Conservation (phyloP, 2,113 vertebrate genomes). For the Gnathonemus longibarbis region DNA sequence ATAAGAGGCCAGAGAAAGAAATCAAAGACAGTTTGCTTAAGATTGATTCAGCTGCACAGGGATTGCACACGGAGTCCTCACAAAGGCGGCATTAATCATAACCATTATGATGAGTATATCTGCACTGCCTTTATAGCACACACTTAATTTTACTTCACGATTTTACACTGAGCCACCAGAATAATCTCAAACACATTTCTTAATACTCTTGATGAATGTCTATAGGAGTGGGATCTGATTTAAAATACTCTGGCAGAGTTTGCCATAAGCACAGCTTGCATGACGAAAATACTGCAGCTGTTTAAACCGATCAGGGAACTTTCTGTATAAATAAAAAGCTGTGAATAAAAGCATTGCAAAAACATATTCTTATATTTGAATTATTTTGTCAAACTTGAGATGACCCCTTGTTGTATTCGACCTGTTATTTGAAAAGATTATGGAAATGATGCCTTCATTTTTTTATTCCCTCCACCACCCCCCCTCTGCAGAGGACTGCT, state of each 20-base stretch:
- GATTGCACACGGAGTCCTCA: background rate
- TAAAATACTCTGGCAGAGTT: background rate
- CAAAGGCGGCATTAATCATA: background rate
- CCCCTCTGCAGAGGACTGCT: no score
- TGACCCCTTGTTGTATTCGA: background rate
- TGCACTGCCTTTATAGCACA: background rate
- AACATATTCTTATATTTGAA: background rate
- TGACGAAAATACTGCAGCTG: background rate
- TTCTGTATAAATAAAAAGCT: background rate
- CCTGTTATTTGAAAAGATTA: background rate
- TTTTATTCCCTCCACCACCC: no score
- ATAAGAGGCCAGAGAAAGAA: background rate
- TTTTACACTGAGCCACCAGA: background rate
- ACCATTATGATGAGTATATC: background rate
- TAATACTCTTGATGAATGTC: background rate
- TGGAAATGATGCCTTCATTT: background rate
- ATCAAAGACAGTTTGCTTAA: background rate
- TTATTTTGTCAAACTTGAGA: background rate
- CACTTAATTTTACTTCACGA: background rate
- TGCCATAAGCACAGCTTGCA: background rate
- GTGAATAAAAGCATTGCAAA: background rate
- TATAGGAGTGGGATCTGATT: background rate
- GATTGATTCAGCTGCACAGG: background rate
- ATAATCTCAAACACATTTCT: background rate
- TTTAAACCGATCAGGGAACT: background rate